phyloP scores from a whole-genome alignment of 2,888 invertebrate genomes.

The Thera britannica region DNA sequence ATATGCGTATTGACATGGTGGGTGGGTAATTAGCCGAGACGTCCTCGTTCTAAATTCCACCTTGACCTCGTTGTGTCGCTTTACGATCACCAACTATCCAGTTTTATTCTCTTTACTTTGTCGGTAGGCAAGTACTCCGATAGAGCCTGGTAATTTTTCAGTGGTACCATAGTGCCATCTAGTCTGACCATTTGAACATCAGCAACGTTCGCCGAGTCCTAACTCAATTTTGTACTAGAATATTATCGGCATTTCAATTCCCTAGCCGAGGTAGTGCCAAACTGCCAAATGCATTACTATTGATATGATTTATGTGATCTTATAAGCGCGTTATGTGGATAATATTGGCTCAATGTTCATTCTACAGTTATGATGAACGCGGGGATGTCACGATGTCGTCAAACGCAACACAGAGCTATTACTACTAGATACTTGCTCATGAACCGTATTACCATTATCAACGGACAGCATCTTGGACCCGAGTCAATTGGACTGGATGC shows the following conservation, averaged over 20 bases:
- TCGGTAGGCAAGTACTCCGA: background rate
- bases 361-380: constrained; percentile 61
- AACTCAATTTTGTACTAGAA: constrained; percentile 41
- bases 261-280: constrained; percentile 46
- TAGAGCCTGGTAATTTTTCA: background rate
- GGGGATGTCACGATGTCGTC: constrained; percentile 57
- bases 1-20: constrained; percentile 60
- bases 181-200: background rate
- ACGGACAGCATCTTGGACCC: constrained; percentile 79
- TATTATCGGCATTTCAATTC: constrained; percentile 49
- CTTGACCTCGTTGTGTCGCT: constrained; percentile 77
- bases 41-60: constrained; percentile 76
- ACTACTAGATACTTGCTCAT: constrained; percentile 53
- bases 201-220: background rate
- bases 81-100: constrained; percentile 66
- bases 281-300: constrained; percentile 66
- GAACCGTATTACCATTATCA: constrained; percentile 77
- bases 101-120: constrained; percentile 67
- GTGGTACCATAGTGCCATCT: background rate
- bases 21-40: constrained; percentile 72
- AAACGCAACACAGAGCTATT: constrained; percentile 42
- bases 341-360: constrained; percentile 48
- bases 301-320: constrained; percentile 50
- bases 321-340: constrained; percentile 53
- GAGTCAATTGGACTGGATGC: constrained; percentile 73